phyloP scores from a whole-genome alignment of 2,113 vertebrate genomes.

The Nanorana parkeri region DNA sequence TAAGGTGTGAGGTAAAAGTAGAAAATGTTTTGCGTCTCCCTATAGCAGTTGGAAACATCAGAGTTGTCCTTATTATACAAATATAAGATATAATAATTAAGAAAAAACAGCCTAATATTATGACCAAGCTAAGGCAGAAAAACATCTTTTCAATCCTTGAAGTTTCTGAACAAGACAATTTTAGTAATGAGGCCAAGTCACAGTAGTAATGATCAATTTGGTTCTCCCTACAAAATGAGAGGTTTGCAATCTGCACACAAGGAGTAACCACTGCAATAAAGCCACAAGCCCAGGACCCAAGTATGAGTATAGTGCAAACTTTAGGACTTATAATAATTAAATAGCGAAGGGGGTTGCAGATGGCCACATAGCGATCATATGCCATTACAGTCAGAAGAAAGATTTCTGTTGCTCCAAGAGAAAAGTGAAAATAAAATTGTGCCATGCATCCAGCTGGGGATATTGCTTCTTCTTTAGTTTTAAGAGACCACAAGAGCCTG shows the following conservation, averaged over 20 bases:
- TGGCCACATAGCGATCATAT: conserved; percentile 40
- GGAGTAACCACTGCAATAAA: neutral
- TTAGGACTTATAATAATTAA: conserved; percentile 18
- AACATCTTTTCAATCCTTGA: neutral
- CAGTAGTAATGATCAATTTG: conserved; percentile 46
- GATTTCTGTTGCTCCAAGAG: conserved; percentile 10
- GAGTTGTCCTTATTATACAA: conserved; percentile 3
- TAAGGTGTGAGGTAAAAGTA: conserved; percentile 30
- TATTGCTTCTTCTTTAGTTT: neutral
- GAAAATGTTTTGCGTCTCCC: conserved; percentile 30
- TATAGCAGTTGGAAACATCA: neutral
- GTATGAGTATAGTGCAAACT: neutral
- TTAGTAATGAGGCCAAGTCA: conserved; percentile 29
- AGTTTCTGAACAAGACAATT: conserved; percentile 21
- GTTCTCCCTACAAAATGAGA: conserved; percentile 17
- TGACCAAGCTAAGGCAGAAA: neutral
- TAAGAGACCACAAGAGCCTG: conserved; percentile 8
- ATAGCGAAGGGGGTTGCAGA: conserved; percentile 36
- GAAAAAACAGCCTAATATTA: conserved; percentile 39
- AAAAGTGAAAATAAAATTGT: conserved; percentile 48
- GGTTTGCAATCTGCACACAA: conserved; percentile 21
- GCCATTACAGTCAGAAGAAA: conserved; percentile 34
- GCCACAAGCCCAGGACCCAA: conserved; percentile 1
- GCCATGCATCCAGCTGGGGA: conserved; percentile 2
- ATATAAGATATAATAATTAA: conserved; percentile 22